Evolutionary conservation across 1,140 invertebrate species (phyloP), one percentile per base, ranked within the genome.

Genomic region (Drosophila nigrodunni): DNA sequence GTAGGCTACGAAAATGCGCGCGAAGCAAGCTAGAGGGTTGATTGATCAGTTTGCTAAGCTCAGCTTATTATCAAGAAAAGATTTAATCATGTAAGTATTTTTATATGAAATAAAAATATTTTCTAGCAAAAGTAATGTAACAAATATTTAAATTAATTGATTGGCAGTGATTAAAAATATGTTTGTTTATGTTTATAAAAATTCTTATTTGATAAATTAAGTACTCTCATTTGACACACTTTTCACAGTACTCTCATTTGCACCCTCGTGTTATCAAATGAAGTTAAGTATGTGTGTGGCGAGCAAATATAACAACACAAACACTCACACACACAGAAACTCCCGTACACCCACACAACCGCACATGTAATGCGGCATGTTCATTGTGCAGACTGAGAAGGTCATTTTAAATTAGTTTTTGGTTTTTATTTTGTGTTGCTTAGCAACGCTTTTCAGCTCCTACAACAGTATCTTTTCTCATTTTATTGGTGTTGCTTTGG

Each of bases 361-460:
- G 44, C 52, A 64, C 77, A 35, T 83, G 76, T 72, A 79, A 79
- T 82, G 78, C 65, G 82, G 76, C 74, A 41, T 76, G 82, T 71
- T 62, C 74, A 79, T 83, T 82, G 72, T 77, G 73, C 68, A 52
- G 68, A 73, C 71, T 73, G 76, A 66, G 72, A 87, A 83, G 83
- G 83, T 87, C 80, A 80, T 88, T 87, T 87, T 88, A 88, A 87
- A 87, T 87, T 80, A 87, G 83, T 80, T 87, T 88, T 80, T 78
- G 59, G 58, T 58, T 70, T 71, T 71, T 60, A 67, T 71, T 37
- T 69, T 62, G 54, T 41, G 34, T 59, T 79, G 76, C 50, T 57
- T 71, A 30, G 34, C 52, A 55, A 71, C 59, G 25, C 47, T 75
- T 61, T 61, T 15, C 10, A 35, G 7, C 43, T 41, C 49, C 39